These are phyloP conservation scores for Sebastes goodei DNA, from an alignment of 2,797 vertebrate genomes.

Conservation along the genomic window DNA sequence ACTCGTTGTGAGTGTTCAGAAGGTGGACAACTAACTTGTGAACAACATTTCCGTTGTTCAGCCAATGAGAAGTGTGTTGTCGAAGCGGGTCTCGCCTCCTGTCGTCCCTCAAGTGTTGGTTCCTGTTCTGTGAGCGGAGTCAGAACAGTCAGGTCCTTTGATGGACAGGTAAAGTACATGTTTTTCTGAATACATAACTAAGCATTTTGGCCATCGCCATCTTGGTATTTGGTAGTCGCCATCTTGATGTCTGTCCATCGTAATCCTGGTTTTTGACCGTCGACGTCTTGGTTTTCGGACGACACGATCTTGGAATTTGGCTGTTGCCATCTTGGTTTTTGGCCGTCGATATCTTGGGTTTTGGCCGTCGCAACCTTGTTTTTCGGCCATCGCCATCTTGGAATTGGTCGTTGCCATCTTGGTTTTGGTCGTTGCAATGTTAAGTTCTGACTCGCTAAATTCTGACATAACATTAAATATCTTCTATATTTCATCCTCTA, in stretches of 20 bases:
- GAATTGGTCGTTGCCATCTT: too few relatives aligned
- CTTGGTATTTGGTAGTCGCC: too few relatives aligned
- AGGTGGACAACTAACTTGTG: neutral
- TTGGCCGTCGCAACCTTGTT: too few relatives aligned
- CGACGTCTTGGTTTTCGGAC: too few relatives aligned
- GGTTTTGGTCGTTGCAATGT: too few relatives aligned
- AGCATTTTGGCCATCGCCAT: too few relatives aligned
- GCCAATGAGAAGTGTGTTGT: slow-evolving; percentile 19
- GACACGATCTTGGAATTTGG: too few relatives aligned
- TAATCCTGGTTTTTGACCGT: too few relatives aligned
- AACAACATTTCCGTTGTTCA: neutral
- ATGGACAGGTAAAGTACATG: slow-evolving; percentile 20
- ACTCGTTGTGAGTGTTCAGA: slow-evolving; percentile 29
- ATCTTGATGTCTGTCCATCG: too few relatives aligned
- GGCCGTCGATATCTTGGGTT: too few relatives aligned
- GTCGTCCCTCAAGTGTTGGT: neutral
- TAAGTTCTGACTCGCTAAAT: neutral
- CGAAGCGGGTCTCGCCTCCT: neutral
- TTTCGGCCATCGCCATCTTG: too few relatives aligned
- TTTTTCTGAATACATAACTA: neutral
- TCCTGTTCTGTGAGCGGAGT: slow-evolving; percentile 34
- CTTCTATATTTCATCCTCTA: neutral
- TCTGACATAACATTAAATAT: neutral
- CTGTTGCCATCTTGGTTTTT: too few relatives aligned
- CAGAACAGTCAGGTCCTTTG: slow-evolving; percentile 7